Conservation (phyloP, 1,140 invertebrate species). For the Vanessa tameamea region DNA sequence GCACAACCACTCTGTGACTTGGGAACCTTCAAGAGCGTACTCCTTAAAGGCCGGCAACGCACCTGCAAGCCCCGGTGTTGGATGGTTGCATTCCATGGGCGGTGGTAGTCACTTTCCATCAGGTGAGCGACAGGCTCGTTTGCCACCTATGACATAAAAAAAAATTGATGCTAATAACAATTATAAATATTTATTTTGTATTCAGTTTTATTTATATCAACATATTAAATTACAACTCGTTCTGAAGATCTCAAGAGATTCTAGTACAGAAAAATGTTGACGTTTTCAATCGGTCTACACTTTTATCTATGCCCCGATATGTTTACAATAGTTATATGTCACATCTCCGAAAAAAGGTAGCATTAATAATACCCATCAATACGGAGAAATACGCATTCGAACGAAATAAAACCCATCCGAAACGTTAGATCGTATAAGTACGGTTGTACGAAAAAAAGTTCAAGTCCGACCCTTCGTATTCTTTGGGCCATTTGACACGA, state of each 20-base stretch:
- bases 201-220: too few species aligned
- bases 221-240: neutral
- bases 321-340: constrained; percentile 10
- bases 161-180: too few species aligned
- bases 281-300: neutral
- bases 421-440: constrained; percentile 49
- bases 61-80: too few species aligned
- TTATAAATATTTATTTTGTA: too few species aligned
- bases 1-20: too few species aligned
- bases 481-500: constrained; percentile 55
- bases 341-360: constrained; percentile 15
- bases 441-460: constrained; percentile 42
- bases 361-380: constrained; percentile 23
- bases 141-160: too few species aligned
- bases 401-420: constrained; percentile 48
- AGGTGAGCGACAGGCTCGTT: too few species aligned
- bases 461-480: constrained; percentile 42
- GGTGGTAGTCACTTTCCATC: too few species aligned
- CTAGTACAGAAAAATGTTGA: neutral
- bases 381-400: constrained; percentile 20
- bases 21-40: too few species aligned
- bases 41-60: too few species aligned
- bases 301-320: constrained; percentile 2
- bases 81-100: too few species aligned
- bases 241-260: neutral